Evolutionary conservation across 2,888 invertebrate species (phyloP), one percentile per base, ranked within the genome.

Genomic region (Cataglyphis rosenhaueri): DNA sequence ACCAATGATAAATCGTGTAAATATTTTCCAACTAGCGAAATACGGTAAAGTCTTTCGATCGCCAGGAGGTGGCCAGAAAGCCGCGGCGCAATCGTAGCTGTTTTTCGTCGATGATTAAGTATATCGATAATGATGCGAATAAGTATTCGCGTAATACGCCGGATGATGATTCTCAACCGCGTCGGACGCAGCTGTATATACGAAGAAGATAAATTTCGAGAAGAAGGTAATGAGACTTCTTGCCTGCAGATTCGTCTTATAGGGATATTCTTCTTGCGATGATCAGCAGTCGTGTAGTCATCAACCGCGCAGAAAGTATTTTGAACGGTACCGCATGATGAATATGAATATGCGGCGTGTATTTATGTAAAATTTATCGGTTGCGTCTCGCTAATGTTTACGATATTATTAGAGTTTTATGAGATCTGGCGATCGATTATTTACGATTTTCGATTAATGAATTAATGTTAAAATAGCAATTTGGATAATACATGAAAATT

Each of bases 121-220:
- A 73, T 76, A 73, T 79, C 70, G 89, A 87, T 89, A 89, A 88
- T 85, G 89, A 88, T 85, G 82, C 85, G 79, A 83, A 75, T 81
- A 81, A 79, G 82, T 44, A 68, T 71, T 83, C 79, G 83, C 70
- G 61, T 35, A 78, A 84, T 70, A 66, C 57, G 66, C 76, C 79
- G 73, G 59, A 18, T 74, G 59, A 18, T 74, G 83, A 83, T 83
- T 82, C 82, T 65, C 61, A 57, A 52, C 38, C 52, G 68, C 81
- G 61, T 61, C 83, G 64, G 35, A 41, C 70, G 57, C 66, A 21
- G 70, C 81, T 83, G 73, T 70, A 25, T 48, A 52, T 52, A 71
- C 38, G 74, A 79, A 52, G 64, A 89, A 87, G 88, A 88, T 88
- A 85, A 87, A 88, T 89, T 88, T 86, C 84, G 62, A 71, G 29